phyloP scores from a whole-genome alignment of 2,888 invertebrate genomes.

The Caenorhabditis plicata region DNA sequence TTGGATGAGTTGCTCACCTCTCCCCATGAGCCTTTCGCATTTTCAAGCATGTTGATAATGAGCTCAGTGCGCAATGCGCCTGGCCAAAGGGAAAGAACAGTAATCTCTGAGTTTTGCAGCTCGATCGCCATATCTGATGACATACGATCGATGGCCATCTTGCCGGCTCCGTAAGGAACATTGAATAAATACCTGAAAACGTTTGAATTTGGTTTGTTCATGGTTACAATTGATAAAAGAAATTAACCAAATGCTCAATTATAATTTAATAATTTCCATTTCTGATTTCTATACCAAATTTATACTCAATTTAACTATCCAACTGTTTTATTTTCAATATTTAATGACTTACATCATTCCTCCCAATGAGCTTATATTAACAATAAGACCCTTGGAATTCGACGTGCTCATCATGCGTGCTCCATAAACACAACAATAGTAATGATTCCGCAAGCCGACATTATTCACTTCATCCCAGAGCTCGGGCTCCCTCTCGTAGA shows the following conservation, averaged over 20 bases:
- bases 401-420: constrained; percentile 66
- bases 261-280: background rate
- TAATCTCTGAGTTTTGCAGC: constrained; percentile 65
- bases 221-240: background rate
- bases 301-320: background rate
- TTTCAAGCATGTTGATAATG: constrained; percentile 20
- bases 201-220: background rate
- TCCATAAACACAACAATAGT: constrained; percentile 67
- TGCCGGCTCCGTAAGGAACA: constrained; percentile 68
- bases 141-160: constrained; percentile 67
- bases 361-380: constrained; percentile 37
- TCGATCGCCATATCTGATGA: constrained; percentile 68
- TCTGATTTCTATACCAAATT: background rate
- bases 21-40: constrained; percentile 30
- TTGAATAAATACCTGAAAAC: constrained; percentile 66
- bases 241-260: background rate
- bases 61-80: constrained; percentile 65
- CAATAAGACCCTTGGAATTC: constrained; percentile 27
- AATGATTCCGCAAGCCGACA: constrained; percentile 69
- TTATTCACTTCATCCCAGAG: constrained; percentile 68
- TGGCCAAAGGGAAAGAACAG: constrained; percentile 68
- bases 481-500: constrained; percentile 66
- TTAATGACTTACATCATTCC: constrained; percentile 19
- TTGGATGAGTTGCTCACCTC: constrained; percentile 2
- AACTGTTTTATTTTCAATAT: too few species aligned